Evolutionary conservation across 2,888 invertebrate species (phyloP).

Genomic region (Nezara viridula): DNA sequence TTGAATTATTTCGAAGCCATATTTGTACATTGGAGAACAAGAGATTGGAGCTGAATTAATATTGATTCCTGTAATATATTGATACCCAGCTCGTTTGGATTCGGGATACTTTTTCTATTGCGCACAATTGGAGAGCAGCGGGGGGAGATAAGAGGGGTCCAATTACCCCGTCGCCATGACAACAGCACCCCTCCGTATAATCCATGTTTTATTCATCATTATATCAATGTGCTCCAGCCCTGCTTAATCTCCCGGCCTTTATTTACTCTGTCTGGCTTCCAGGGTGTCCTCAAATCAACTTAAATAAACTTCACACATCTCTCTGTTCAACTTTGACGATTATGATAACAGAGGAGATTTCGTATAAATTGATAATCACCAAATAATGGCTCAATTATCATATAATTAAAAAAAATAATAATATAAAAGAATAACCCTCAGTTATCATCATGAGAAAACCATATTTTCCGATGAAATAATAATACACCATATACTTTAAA

Average conservation of each 20-base stretch:
- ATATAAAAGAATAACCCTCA: too few relatives aligned
- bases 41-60: not conserved
- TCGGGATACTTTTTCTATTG: slow-evolving; percentile 2
- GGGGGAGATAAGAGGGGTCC: slow-evolving; percentile 35
- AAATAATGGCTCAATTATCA: too few relatives aligned
- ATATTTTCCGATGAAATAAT: too few relatives aligned
- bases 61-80: not conserved
- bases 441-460: too few relatives aligned
- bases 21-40: too few relatives aligned
- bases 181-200: slow-evolving; percentile 51
- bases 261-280: slow-evolving; percentile 30
- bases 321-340: not conserved
- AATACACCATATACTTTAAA: too few relatives aligned
- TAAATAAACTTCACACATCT: not conserved
- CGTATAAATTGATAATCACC: too few relatives aligned
- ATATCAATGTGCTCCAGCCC: slow-evolving; percentile 52
- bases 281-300: not conserved
- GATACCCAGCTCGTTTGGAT: not conserved
- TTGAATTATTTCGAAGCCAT: too few relatives aligned
- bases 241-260: slow-evolving; percentile 43
- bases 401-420: too few relatives aligned
- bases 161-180: slow-evolving; percentile 53
- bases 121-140: slow-evolving; percentile 2
- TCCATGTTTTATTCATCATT: slow-evolving; percentile 59
- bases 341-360: too few relatives aligned